These are phyloP conservation scores for Rhipidura dahli DNA, from an alignment of 2,113 vertebrate genomes.

Conservation along the genomic window DNA sequence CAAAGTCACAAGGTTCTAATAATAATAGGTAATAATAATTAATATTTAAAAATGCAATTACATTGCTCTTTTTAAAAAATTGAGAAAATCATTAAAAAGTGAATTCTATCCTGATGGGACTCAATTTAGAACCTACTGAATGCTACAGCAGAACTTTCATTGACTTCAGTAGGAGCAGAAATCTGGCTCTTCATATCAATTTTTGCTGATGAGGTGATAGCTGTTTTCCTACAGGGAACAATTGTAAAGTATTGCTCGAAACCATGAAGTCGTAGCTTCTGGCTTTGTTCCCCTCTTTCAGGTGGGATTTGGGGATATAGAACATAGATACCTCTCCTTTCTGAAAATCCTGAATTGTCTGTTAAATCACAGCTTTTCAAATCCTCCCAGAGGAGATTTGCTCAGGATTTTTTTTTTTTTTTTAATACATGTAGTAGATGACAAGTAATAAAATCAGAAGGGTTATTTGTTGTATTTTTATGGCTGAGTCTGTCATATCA, in stretches of 20 bases:
- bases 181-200: neutral
- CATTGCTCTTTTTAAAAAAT: neutral
- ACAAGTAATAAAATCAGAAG: slow-evolving; percentile 27
- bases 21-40: neutral
- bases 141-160: neutral
- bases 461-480: slow-evolving; percentile 30
- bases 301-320: neutral
- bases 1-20: neutral
- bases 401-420: neutral
- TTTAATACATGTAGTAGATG: neutral
- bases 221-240: neutral
- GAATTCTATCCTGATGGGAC: neutral
- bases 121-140: neutral
- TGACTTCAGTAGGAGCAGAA: neutral
- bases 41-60: neutral
- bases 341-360: neutral
- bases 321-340: neutral
- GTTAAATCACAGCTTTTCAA: slow-evolving; percentile 27
- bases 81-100: neutral
- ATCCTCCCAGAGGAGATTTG: slow-evolving; percentile 24
- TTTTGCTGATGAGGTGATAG: neutral
- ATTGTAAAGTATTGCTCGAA: neutral
- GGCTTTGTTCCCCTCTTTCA: neutral
- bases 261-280: neutral
- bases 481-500: neutral